A percentile compares a stretch with the other conserved stretches of the same genome.
These are phyloP conservation scores for Yasuhikotakia modesta DNA, from an alignment of 2,797 vertebrate species.

Conservation along the genomic window DNA sequence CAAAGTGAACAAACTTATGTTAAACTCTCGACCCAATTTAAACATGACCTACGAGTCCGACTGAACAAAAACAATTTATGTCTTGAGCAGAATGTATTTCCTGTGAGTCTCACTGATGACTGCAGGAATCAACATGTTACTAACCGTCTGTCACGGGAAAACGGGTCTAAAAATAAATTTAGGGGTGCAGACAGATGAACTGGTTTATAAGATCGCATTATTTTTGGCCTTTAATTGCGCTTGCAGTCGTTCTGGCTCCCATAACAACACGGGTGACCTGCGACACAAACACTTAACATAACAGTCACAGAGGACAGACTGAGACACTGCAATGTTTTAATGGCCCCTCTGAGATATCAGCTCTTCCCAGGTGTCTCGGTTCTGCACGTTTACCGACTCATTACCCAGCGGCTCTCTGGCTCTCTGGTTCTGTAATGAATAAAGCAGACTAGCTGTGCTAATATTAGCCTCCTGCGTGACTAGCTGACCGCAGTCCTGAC, in stretches of 20 bases:
- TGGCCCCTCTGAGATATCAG: slow-evolving; percentile 10
- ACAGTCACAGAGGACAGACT: slow-evolving; percentile 18
- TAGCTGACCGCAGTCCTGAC: slow-evolving; percentile 7
- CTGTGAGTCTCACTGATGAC: too few relatives aligned
- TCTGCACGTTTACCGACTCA: slow-evolving; percentile 18
- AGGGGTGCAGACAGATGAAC: too few relatives aligned
- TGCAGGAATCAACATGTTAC: too few relatives aligned
- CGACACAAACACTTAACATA: slow-evolving; percentile 8
- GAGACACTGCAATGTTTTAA: slow-evolving; percentile 33
- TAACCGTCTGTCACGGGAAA: too few relatives aligned
- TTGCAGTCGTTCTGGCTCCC: neutral
- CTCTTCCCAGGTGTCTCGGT: slow-evolving; percentile 9
- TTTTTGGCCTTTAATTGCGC: too few relatives aligned
- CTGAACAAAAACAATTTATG: too few relatives aligned
- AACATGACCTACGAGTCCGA: too few relatives aligned
- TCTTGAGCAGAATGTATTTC: too few relatives aligned
- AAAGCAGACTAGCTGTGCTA: slow-evolving; percentile 16
- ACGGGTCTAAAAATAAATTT: too few relatives aligned
- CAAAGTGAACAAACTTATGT: too few relatives aligned
- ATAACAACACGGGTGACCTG: slow-evolving; percentile 13
- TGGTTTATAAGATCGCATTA: too few relatives aligned
- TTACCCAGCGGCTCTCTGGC: slow-evolving; percentile 6
- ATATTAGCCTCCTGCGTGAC: slow-evolving; percentile 33
- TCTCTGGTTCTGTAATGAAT: neutral
- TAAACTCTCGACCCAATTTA: too few relatives aligned